Evolutionary conservation across 2,113 vertebrate genomes (phyloP), one percentile per base, ranked within the genome.

Genomic region (Petrocephalus zakoni): DNA sequence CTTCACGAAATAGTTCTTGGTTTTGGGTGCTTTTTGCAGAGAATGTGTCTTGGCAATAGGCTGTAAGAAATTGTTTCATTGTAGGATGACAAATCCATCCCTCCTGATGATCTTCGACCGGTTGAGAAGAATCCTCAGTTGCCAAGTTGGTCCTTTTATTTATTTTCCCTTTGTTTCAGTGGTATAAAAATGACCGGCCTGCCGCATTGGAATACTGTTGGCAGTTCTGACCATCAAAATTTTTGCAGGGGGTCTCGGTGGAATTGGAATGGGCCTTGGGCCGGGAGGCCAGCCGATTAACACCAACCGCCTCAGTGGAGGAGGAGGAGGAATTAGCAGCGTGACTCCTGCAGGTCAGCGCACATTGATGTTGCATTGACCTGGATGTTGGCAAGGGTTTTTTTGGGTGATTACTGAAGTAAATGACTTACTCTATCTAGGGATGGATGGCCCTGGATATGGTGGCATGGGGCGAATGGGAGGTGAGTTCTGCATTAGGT

Each of bases 221-320:
- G 29, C 13, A 78, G 7, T 19, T 29, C 6, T 9, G 4, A 86
- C 52, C 25, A 0, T 25, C 22, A 56, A 53, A 34, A 47, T 89
- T 49, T 88, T 92, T 93, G 64, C 86, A 99, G 98, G 98, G 89
- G 98, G 98, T 86, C 96, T 99, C 22, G 97, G 97, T 90, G 98
- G 98, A 87, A 97, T 99, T 90, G 98, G 98, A 47, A 97, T 99
- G 98, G 98, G 98, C 89, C 96, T 99, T 91, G 98, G 98, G 88
- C 98, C 98, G 83, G 97, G 98, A 85, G 98, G 98, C 22, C 98
- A 99, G 86, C 98, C 98, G 56, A 98, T 99, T 87, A 98, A 96
- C 92, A 95, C 98, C 89, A 99, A 96, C 85, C 96, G 97, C 21
- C 92, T 98, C 90, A 97, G 95, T 89, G 95, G 61, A 29, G 61